These are phyloP conservation scores for Phylloscopus trochiloides DNA, from an alignment of 2,113 vertebrate genomes.

Conservation along the genomic window DNA sequence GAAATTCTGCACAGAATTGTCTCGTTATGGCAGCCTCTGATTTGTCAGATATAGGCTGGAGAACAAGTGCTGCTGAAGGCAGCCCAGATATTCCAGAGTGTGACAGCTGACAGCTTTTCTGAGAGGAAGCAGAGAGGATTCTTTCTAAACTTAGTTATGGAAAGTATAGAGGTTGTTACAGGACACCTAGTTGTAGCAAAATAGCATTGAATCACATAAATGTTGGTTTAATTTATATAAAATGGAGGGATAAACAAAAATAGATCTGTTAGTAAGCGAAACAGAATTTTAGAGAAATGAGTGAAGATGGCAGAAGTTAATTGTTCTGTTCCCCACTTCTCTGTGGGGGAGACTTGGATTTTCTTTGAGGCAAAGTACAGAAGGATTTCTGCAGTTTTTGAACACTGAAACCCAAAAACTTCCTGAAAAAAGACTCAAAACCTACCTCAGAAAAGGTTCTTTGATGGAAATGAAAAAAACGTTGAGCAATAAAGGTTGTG, in stretches of 20 bases:
- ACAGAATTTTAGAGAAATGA: neutral
- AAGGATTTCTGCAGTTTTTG: neutral
- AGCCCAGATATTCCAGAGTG: neutral
- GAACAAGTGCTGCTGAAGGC: neutral
- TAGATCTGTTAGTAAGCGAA: neutral
- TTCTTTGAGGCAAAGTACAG: neutral
- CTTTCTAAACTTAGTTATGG: slow-evolving; percentile 31
- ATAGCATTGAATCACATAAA: neutral
- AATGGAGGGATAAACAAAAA: neutral
- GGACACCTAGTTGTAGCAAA: neutral
- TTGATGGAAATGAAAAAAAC: neutral
- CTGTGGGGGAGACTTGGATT: neutral
- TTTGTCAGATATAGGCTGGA: neutral
- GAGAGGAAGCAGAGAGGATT: slow-evolving; percentile 11
- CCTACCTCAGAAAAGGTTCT: neutral
- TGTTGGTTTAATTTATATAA: neutral
- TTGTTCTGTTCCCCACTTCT: neutral
- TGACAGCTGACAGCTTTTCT: slow-evolving; percentile 49
- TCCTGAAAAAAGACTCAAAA: neutral
- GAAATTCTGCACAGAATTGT: slow-evolving; percentile 1
- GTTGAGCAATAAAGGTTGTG: neutral
- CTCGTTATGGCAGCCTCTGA: neutral
- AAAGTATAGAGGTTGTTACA: neutral
- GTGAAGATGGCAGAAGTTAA: neutral
- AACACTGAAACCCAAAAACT: neutral